These are phyloP conservation scores for Uria aalge DNA, from an alignment of 2,113 vertebrate species.

Conservation along the genomic window DNA sequence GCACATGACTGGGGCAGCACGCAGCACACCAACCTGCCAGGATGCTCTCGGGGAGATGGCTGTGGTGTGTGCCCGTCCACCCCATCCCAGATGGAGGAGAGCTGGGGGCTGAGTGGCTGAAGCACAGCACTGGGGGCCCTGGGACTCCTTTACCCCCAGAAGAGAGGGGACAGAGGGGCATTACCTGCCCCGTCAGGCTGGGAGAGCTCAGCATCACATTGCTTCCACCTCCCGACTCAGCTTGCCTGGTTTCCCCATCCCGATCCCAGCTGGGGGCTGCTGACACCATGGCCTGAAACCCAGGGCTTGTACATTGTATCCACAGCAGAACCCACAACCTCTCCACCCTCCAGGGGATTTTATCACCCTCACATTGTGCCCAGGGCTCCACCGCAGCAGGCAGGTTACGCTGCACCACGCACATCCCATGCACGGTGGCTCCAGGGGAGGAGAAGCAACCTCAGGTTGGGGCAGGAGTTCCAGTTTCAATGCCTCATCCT, in stretches of 20 bases:
- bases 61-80: not conserved
- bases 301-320: not conserved
- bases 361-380: not conserved
- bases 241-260: not conserved
- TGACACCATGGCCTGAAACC: not conserved
- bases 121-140: not conserved
- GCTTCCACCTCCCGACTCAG: not conserved
- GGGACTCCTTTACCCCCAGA: not conserved
- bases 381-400: accelerated
- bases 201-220: not conserved
- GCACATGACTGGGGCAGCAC: accelerated
- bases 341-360: too few relatives aligned
- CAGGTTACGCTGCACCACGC: accelerated
- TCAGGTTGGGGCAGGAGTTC: not conserved
- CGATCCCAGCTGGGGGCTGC: not conserved
- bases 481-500: not conserved
- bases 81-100: not conserved
- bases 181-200: not conserved
- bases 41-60: not conserved
- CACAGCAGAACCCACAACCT: not conserved
- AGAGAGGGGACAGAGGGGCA: not conserved
- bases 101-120: not conserved
- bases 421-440: not conserved
- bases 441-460: not conserved
- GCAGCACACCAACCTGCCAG: not conserved